These are phyloP conservation scores for Drosophila punjabiensis DNA, from an alignment of 1,140 invertebrate genomes.

Conservation along the genomic window DNA sequence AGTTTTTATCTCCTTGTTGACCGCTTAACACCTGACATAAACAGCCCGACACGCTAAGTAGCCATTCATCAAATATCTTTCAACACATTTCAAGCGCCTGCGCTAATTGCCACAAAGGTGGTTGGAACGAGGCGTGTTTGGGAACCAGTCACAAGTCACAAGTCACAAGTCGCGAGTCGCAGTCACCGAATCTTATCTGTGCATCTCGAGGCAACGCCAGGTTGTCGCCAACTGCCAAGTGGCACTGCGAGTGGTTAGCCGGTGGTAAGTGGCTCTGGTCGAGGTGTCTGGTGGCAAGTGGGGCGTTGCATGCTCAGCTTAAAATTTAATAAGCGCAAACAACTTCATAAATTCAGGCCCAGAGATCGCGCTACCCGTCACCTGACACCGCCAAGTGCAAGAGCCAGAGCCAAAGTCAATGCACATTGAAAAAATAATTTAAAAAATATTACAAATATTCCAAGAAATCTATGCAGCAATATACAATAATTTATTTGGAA, in stretches of 20 bases:
- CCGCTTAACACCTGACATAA: constrained; percentile 16
- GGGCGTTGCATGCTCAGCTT: constrained; percentile 70
- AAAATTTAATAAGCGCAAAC: constrained; percentile 83
- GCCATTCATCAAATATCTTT: constrained; percentile 81
- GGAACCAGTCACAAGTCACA: constrained; percentile 63
- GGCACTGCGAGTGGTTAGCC: constrained; percentile 17
- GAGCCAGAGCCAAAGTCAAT: neutral
- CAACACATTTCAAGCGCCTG: constrained; percentile 76
- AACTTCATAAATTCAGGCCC: constrained; percentile 78
- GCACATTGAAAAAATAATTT: neutral
- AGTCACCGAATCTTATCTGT: constrained; percentile 81
- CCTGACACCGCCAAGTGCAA: constrained; percentile 57
- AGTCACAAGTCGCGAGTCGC: constrained; percentile 12
- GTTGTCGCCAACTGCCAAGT: constrained; percentile 70
- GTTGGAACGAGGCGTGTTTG: constrained; percentile 49
- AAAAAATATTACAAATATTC: neutral
- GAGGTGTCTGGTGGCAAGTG: constrained; percentile 53
- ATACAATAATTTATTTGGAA: neutral
- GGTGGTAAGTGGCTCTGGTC: constrained; percentile 35
- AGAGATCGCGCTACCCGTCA: constrained; percentile 59
- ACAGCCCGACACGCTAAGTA: constrained; percentile 49
- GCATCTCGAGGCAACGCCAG: constrained; percentile 74
- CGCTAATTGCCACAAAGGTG: constrained; percentile 64
- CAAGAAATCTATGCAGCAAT: too few relatives aligned
- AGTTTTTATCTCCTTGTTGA: neutral